phyloP scores from a whole-genome alignment of 1,140 invertebrate species.

The Bombus superbus region DNA sequence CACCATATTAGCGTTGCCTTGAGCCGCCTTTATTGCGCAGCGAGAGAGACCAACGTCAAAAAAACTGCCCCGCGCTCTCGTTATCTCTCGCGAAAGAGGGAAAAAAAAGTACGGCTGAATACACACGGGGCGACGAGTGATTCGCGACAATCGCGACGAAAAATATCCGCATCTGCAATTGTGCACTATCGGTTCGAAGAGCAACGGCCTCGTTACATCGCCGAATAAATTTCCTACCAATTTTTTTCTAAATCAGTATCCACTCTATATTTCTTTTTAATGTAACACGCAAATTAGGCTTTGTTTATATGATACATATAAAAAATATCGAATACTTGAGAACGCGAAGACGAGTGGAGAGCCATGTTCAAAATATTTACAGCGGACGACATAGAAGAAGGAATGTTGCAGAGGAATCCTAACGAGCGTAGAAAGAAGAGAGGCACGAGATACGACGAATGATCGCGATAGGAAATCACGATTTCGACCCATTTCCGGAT shows the following conservation, averaged over 20 bases:
- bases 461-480: slow-evolving; percentile 7
- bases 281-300: not conserved
- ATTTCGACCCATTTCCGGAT: slow-evolving; percentile 51
- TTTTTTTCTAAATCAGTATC: slow-evolving; percentile 24
- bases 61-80: slow-evolving; percentile 32
- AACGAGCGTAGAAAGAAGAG: not conserved
- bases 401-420: not conserved
- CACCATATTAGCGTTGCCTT: slow-evolving; percentile 61
- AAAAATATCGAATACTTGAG: not conserved
- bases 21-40: slow-evolving; percentile 62
- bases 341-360: not conserved
- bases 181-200: slow-evolving; percentile 15
- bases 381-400: too few relatives aligned
- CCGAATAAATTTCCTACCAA: slow-evolving; percentile 10
- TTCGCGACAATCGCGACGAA: not conserved
- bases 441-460: not conserved
- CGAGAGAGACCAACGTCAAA: slow-evolving; percentile 34
- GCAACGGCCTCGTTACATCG: slow-evolving; percentile 28
- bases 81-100: not conserved
- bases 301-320: not conserved
- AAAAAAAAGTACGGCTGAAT: not conserved
- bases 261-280: not conserved
- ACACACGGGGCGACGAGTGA: not conserved
- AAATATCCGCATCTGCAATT: slow-evolving; percentile 17
- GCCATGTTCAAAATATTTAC: not conserved